Base-by-base conservation (phyloP, 1,140 invertebrate genomes). In the Caenorhabditis latens region DNA sequence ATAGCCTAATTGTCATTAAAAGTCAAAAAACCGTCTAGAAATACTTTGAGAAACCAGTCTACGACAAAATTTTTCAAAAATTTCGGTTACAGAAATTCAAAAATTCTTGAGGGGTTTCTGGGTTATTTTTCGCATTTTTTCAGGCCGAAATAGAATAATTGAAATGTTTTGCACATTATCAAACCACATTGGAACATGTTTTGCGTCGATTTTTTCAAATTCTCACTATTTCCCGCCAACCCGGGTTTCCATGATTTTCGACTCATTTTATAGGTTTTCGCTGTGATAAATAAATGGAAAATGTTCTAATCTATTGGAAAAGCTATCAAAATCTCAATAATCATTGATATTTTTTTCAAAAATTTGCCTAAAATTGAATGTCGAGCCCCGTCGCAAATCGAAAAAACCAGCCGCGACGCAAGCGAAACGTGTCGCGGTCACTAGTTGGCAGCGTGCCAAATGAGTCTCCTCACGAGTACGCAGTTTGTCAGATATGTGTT, bases 371-470 rank as follows among this genome's bases (percentile, higher is more conserved):
- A 9, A 48, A 14, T 65, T 65, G 7, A 46, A 71, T 14, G 16
- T 46, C 61, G n/a, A 71, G 42, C 32, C 24, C 32, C 24, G 40
- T 46, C 65, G 65, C 46, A 71, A 71, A 71, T 71, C 65, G 65
- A 16, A 71, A n/a, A 43, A 7, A 24, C 6, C 19, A 43, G 19
- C 43, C 46, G 46, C 46, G 19, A 79, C 46, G 71, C 71, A 46
- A 8, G 19, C 2, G 9, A 16, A 4, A 13, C 40, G 71, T 46
- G 71, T 79, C 9, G 71, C 71, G 71, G 43, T 21, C 46, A 4
- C 14, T 5, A n/a, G 3, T 21, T 79, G 46, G 71, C 71, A 79
- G 11, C 7, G 9, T 50, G 71, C 71, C 71, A 79, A 24, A 14
- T 9, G 43, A 46, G 71, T 79, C 71, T 53, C 71, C 46, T 14